phyloP scores from a whole-genome alignment of 92 coral and sea anemone species.

The Heliopora coerulea region DNA sequence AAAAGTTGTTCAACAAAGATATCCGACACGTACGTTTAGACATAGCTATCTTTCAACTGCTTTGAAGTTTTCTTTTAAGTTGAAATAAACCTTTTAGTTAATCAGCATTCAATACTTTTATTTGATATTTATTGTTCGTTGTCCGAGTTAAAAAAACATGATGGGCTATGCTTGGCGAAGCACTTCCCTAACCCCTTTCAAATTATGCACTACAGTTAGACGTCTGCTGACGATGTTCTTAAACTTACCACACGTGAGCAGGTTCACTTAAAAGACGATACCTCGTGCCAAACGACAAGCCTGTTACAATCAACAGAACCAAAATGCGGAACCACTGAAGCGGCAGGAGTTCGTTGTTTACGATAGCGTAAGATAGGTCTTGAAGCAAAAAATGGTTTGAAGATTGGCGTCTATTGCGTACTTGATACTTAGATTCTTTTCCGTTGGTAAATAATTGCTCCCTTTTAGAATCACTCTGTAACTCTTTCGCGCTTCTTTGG shows the following conservation, averaged over 20 bases:
- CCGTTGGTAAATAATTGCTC: too few species aligned
- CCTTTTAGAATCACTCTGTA: too few species aligned
- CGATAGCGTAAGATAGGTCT: too few species aligned
- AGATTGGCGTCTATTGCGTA: too few species aligned
- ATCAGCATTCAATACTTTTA: neutral
- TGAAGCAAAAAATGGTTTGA: too few species aligned
- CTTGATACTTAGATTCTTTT: too few species aligned
- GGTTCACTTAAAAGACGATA: constrained; percentile 40
- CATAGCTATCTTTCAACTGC: too few species aligned
- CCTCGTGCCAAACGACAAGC: constrained; percentile 44
- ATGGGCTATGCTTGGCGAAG: neutral
- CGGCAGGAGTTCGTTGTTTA: neutral
- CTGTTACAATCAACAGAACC: constrained; percentile 33
- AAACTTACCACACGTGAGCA: constrained; percentile 50
- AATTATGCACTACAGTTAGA: neutral
- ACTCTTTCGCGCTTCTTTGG: too few species aligned
- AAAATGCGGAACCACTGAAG: constrained; percentile 16
- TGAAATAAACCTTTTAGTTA: neutral
- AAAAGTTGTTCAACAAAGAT: too few species aligned
- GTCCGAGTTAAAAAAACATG: neutral
- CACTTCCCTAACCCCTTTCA: neutral
- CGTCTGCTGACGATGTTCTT: neutral
- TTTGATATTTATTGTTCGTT: neutral
- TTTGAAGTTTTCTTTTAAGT: too few species aligned
- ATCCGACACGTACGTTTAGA: too few species aligned